Evolutionary conservation across 2,113 vertebrate genomes (phyloP), one percentile per base, ranked within the genome.

Genomic region (Dasypus novemcinctus): DNA sequence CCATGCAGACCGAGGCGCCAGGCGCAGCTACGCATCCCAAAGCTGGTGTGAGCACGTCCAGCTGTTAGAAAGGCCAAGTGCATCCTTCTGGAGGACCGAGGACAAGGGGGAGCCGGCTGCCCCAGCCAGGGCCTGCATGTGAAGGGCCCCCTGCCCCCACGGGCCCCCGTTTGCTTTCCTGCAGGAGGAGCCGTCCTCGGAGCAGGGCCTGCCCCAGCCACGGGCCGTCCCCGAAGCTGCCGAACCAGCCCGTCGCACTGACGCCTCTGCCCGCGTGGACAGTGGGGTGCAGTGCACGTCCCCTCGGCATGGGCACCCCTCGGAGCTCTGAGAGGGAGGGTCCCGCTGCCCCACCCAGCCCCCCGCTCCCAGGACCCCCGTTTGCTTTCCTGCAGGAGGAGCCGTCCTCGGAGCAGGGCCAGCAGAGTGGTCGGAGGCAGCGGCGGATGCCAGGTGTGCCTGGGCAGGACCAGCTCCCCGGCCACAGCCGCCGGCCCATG

Each of bases 71-170:
- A 49, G 17, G 38, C 20, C 78, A 7, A 0, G 3, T 3, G 15
- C 52, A 11, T 66, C n/a, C 75, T 20, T 20, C 88, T 74, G 14
- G 14, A 54, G 52, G 17, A 14, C 4, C 14, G 52, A 54, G 17
- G 52, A 14, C 4, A 12, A 1, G 31, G 2, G 2, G 11, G 43
- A 29, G 10, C 49, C 18, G 7, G 4, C 15, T 36, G 41, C 13
- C 31, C 68, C 27, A 17, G 31, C 38, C 21, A 2, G 13, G 0
- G 20, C 18, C 36, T 69, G 12, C 29, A 69, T n/a, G 29, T n/a
- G 43, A 69, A 46, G n/a, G 36, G 9, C 7, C 27, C 13, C 20
- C n/a, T 3, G n/a, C 68, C 68, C 21, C 36, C 4, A 29, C 12
- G 3, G 4, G 21, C 21, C 2, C 1, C n/a, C 10, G 41, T 38